Conservation (phyloP, 2,888 invertebrate genomes). For the Beris morrisii region DNA sequence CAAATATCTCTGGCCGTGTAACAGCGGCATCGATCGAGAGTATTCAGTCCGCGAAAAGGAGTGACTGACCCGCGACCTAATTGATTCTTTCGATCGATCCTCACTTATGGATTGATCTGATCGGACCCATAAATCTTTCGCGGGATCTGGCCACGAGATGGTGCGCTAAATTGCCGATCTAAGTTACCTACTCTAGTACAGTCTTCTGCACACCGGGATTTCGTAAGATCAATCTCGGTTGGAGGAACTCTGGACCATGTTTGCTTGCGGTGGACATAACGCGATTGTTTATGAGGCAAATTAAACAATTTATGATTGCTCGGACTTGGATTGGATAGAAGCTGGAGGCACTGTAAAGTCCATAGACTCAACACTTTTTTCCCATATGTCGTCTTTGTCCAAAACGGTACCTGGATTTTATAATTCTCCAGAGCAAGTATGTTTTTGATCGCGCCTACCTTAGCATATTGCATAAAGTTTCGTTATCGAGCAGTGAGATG, state of each 20-base stretch:
- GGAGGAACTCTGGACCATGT: background rate
- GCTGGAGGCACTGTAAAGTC: slow-evolving; percentile 34
- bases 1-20: slow-evolving; percentile 46
- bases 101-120: slow-evolving; percentile 17
- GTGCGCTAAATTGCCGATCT: slow-evolving; percentile 53
- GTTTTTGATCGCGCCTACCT: no score
- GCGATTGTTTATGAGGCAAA: slow-evolving; percentile 58
- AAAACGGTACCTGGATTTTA: slow-evolving; percentile 3
- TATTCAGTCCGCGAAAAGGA: slow-evolving; percentile 38
- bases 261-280: slow-evolving; percentile 45
- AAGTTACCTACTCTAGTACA: background rate
- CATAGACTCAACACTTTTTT: slow-evolving; percentile 37
- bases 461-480: no score
- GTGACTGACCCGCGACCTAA: slow-evolving; percentile 29
- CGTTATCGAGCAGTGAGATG: background rate
- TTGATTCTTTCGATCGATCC: slow-evolving; percentile 26
- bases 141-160: background rate
- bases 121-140: slow-evolving; percentile 16
- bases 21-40: slow-evolving; percentile 41
- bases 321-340: slow-evolving; percentile 38
- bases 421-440: no score
- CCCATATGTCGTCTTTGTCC: slow-evolving; percentile 8
- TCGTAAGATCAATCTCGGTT: slow-evolving; percentile 3
- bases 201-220: background rate
- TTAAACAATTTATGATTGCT: slow-evolving; percentile 57